Base-by-base conservation (phyloP, 2,888 invertebrate genomes). In the Aleiodes alternator region DNA sequence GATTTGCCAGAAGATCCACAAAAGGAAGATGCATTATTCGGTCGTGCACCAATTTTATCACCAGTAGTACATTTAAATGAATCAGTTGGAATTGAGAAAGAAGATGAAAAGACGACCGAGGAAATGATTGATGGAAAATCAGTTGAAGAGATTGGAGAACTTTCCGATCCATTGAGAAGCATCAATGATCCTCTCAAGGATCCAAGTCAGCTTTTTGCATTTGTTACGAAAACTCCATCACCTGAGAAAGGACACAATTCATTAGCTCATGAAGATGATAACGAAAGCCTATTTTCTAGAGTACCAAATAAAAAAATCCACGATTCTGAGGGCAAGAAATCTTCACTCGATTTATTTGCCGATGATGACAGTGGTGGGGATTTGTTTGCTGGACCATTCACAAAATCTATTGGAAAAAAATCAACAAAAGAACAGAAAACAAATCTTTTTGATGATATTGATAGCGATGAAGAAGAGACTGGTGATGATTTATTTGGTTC, bases 151-250 rank as follows among this genome's bases (percentile, higher is more conserved):
- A 38, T 43, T 55, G 64, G 80, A 34, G 77, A 81, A 38, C 70
- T 81, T 5, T 73, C 75, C 1, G 89, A 89, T 82, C 89, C 89
- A 12, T 77, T 89, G 14, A 84, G 86, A 5, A 86, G 88, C 72
- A 78, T 76, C 9, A 87, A 84, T 59, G 87, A 89, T 80, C 87
- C 89, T 0, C 64, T 89, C 1, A 85, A 88, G 56, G 88, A 89
- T 80, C 89, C 88, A 0, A 88, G 87, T 75, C 87, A 87, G 56
- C 69, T 89, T 11, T 89, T 89, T 70, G 89, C 89, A 5, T 89
- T 89, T 48, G 89, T 89, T 4, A 89, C 88, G 0, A 87, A 88
- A 79, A 89, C 89, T 3, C 87, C 89, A 4, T 89, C 89, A 4
- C 89, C 89, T 4, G 89, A 88, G 29, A 88, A 86, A 69, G 83